Conservation (phyloP, 2,888 invertebrate genomes). For the Andricus curvator region DNA sequence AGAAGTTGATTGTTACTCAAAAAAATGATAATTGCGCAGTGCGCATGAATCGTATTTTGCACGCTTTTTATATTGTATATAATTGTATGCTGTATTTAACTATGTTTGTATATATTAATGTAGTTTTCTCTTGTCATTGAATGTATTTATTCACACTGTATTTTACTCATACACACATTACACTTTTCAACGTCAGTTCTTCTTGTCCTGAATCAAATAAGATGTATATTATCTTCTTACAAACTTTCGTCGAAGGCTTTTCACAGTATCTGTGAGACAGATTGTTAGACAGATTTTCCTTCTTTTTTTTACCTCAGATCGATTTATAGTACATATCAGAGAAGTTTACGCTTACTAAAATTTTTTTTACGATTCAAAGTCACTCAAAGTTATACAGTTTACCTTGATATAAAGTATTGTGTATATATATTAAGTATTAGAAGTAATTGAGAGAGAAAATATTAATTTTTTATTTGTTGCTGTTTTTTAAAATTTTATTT, state of each 20-base stretch:
- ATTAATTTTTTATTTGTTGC: not conserved
- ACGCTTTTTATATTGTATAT: not conserved
- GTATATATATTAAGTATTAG: not conserved
- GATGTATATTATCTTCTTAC: slow-evolving; percentile 55
- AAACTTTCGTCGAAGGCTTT: slow-evolving; percentile 62
- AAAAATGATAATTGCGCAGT: not conserved
- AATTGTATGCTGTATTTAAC: not conserved
- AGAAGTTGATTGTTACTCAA: slow-evolving; percentile 12
- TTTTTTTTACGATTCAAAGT: not conserved
- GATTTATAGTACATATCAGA: slow-evolving; percentile 9
- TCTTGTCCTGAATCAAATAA: slow-evolving; percentile 69
- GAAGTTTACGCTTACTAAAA: not conserved
- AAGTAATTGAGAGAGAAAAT: not conserved
- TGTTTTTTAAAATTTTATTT: slow-evolving; percentile 44
- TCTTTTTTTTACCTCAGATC: slow-evolving; percentile 31
- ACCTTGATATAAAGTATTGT: not conserved
- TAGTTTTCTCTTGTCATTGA: slow-evolving; percentile 24
- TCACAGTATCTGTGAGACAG: slow-evolving; percentile 47
- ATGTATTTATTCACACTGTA: slow-evolving; percentile 51
- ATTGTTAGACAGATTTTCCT: slow-evolving; percentile 22
- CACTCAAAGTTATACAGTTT: not conserved
- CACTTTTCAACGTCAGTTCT: slow-evolving; percentile 70
- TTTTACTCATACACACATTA: slow-evolving; percentile 56
- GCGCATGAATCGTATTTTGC: slow-evolving; percentile 18
- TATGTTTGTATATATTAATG: not conserved